Base-by-base conservation (phyloP, 2,113 vertebrate genomes). In the Salminus brasiliensis region DNA sequence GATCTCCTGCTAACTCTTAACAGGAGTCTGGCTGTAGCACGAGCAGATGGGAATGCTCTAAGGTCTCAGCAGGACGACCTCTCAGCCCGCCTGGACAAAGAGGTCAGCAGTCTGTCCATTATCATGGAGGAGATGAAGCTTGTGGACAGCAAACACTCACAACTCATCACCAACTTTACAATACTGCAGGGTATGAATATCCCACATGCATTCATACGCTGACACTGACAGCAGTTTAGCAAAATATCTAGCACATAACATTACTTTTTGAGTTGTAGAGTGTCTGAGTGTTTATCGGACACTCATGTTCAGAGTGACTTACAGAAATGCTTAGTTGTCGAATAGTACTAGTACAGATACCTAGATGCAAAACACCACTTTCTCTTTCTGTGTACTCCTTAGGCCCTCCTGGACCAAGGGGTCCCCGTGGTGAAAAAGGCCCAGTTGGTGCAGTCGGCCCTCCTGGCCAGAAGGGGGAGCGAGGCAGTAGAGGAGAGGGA, bases 121-220 rank as follows among this genome's bases (percentile, higher is more conserved):
- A 93, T 98, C 77, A 98, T 97, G 97, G 97, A 98, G 89, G 97
- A 99, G 92, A 97, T 99, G 97, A 98, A 98, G 83, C 85, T 98
- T 53, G 97, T 99, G 34, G 97, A 99, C 90, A 96, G 93, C 87
- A 97, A 96, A 84, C 97, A 99, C 69, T 96, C 96, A 10, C 97
- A 98, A 73, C 95, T 98, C 18, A 98, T 98, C 89, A 97, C 94
- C 86, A 99, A 99, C 87, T 98, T 99, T 88, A 99, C 97, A 45
- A 96, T 99, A 86, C 89, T 99, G 76, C 93, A 98, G 90, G 97
- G 97, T 98, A 89, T 87, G 91, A 41, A 41, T 11, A 52, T 29
- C 5, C 41, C 34, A 12, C 29, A 71, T n/a, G 25, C 5, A 23
- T 25, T 16, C 41, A 32, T 30, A 59, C 12, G n/a, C n/a, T n/a